Conservation (phyloP, 30 jellyfish, hydroid and myxozoan species). For the Chironex yamaguchii region DNA sequence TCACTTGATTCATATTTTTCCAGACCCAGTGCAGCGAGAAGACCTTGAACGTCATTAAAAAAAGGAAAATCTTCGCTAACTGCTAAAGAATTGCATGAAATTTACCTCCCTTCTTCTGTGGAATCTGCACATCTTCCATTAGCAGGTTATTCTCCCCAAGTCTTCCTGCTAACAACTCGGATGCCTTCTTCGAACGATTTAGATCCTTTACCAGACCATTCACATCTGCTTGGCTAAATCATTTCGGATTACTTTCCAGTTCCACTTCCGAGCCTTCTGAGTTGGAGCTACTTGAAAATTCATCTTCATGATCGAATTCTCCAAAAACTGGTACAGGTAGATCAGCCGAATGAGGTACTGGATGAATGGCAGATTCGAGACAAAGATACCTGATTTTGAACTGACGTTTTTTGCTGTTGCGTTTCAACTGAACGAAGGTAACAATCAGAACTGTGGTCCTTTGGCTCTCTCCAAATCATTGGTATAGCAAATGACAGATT, state of each 20-base stretch:
- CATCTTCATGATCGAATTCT: no score
- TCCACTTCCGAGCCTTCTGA: not conserved
- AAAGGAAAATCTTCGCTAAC: constrained; percentile 1
- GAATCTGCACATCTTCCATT: not conserved
- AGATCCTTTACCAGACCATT: constrained; percentile 3
- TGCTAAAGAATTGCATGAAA: not conserved
- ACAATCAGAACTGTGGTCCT: no score
- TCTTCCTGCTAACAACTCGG: constrained; percentile 31
- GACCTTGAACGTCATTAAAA: not conserved
- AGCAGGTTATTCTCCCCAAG: constrained; percentile 21
- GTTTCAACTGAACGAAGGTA: no score
- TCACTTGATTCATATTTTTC: not conserved
- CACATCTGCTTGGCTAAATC: constrained; percentile 25
- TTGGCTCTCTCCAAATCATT: no score
- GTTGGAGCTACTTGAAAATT: constrained; percentile 9
- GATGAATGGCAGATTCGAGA: constrained; percentile 43
- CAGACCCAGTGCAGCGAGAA: not conserved
- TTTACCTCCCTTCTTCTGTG: no score
- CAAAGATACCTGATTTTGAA: no score
- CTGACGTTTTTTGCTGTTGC: no score
- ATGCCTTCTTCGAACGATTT: constrained; percentile 28
- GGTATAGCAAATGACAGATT: no score
- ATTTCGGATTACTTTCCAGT: no score
- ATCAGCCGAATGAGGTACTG: constrained; percentile 37
- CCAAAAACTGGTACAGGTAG: constrained; percentile 51